Conservation (phyloP, 2,888 invertebrate species). For the Cancer borealis region DNA sequence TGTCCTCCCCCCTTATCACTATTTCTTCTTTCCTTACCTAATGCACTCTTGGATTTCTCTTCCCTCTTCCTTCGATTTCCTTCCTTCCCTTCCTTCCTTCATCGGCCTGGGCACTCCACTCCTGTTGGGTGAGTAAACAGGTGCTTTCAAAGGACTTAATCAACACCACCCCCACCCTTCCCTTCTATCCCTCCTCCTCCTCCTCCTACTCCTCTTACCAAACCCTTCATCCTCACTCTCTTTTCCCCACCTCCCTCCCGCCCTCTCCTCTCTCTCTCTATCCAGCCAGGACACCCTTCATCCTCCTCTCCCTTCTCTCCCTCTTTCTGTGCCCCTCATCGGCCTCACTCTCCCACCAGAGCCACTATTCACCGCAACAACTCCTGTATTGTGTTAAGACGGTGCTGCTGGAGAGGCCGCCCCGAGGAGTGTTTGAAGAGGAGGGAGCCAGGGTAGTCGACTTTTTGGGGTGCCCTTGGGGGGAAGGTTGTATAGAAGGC, state of each 20-base stretch:
- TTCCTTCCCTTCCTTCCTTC: neutral
- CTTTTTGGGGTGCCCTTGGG: neutral
- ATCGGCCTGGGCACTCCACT: neutral
- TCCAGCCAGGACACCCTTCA: too few relatives aligned
- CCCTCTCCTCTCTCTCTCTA: neutral
- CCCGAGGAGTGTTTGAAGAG: conserved; percentile 15
- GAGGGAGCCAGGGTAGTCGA: neutral
- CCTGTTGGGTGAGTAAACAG: conserved; percentile 21
- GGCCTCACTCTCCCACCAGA: neutral
- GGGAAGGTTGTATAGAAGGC: neutral
- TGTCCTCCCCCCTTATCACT: neutral
- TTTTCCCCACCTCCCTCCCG: neutral
- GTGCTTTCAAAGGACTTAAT: conserved; percentile 27
- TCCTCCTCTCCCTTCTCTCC: neutral
- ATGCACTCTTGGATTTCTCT: neutral
- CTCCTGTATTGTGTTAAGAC: neutral
- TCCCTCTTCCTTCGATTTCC: neutral
- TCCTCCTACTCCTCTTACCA: neutral
- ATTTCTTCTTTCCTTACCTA: neutral
- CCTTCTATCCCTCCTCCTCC: neutral
- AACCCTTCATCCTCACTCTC: neutral
- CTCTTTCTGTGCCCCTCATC: neutral
- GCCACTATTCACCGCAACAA: conserved; percentile 33
- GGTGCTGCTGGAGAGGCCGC: neutral
- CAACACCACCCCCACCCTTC: conserved; percentile 21